These are phyloP conservation scores for Asbolus verrucosus DNA, from an alignment of 1,140 invertebrate genomes.

Conservation along the genomic window DNA sequence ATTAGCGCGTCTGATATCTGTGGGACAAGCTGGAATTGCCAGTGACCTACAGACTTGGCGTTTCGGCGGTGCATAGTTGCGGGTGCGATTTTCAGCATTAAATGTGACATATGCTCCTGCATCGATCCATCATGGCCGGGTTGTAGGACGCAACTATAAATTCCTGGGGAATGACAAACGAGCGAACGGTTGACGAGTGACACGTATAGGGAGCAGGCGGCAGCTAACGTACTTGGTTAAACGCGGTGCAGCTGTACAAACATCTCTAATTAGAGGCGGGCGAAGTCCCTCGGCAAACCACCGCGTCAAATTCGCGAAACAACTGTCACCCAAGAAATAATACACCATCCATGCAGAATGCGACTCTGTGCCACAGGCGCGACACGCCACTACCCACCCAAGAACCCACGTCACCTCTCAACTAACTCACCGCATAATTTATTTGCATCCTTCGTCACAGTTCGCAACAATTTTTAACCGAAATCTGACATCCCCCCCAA, in stretches of 20 bases:
- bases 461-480: conserved; percentile 1
- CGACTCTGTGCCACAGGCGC: neutral
- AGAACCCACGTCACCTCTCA: conserved; percentile 32
- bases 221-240: conserved; percentile 44
- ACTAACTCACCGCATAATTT: conserved; percentile 32
- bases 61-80: conserved; percentile 14
- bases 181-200: conserved; percentile 47
- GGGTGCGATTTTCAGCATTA: conserved; percentile 43
- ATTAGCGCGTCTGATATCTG: conserved; percentile 18
- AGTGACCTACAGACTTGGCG: no score
- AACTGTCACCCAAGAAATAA: conserved; percentile 50
- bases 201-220: conserved; percentile 47
- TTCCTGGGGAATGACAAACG: conserved; percentile 49
- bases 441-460: conserved; percentile 31
- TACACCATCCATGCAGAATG: conserved; percentile 28
- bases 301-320: conserved; percentile 47
- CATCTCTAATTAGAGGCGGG: conserved; percentile 50
- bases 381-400: no score
- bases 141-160: conserved; percentile 47
- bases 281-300: conserved; percentile 41
- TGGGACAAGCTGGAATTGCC: no score
- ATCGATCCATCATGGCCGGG: conserved; percentile 48
- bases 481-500: neutral
- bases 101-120: conserved; percentile 48
- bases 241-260: conserved; percentile 52